These are phyloP conservation scores for Galeopsomyia nigrocyanea DNA, from an alignment of 2,888 invertebrate species.

Conservation along the genomic window DNA sequence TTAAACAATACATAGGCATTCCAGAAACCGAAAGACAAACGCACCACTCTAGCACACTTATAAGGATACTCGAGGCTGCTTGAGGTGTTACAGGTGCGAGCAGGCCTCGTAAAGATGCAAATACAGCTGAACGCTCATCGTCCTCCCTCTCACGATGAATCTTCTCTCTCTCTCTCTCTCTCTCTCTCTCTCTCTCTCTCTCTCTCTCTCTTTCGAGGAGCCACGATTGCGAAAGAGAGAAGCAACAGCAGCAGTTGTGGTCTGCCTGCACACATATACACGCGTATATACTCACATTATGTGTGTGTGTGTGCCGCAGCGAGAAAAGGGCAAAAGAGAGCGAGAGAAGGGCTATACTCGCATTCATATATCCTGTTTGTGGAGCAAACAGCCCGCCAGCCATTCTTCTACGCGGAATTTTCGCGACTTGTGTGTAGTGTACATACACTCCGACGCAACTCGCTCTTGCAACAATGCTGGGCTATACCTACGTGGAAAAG, in stretches of 20 bases:
- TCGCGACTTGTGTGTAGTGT: constrained; percentile 23
- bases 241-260: constrained; percentile 22
- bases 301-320: constrained; percentile 51
- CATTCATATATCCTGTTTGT: constrained; percentile 39
- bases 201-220: constrained; percentile 44
- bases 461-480: constrained; percentile 25
- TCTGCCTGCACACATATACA: constrained; percentile 4
- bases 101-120: constrained; percentile 65
- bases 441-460: neutral
- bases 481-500: constrained; percentile 10
- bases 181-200: neutral
- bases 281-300: constrained; percentile 54
- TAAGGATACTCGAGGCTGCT: neutral
- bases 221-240: constrained; percentile 58
- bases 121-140: constrained; percentile 50
- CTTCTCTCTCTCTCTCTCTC: no score
- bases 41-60: no score
- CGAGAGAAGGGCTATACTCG: constrained; percentile 29
- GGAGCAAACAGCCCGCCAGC: constrained; percentile 39
- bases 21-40: neutral
- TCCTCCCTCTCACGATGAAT: neutral
- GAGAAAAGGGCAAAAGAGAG: constrained; percentile 22
- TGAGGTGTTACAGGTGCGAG: constrained; percentile 54
- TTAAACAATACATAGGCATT: constrained; percentile 24
- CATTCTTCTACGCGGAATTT: constrained; percentile 41